Percentiles rank a stretch among this genome's conserved stretches.
Conservation (phyloP, 2,888 invertebrate species). For the Agonopterix heracliana region DNA sequence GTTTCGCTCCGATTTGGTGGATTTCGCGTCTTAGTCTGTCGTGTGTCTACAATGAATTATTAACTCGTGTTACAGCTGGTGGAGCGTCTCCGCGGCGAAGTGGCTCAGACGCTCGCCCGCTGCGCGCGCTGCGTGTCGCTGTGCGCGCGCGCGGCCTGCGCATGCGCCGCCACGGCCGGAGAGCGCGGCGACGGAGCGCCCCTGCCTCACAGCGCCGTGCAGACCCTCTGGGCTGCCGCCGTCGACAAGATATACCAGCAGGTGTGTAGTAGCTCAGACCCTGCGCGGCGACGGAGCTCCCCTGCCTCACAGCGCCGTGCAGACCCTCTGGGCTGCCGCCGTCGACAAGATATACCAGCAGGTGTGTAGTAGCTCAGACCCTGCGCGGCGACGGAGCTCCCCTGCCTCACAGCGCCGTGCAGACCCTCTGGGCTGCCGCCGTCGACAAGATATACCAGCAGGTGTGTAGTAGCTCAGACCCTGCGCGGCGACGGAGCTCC, state of each 20-base stretch:
- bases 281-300: constrained; percentile 58
- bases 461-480: too few relatives aligned
- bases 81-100: constrained; percentile 50
- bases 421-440: constrained; percentile 68
- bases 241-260: constrained; percentile 79
- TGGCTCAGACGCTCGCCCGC: constrained; percentile 35
- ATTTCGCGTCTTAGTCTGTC: too few relatives aligned
- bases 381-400: constrained; percentile 58
- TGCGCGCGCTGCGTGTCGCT: constrained; percentile 47
- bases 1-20: too few relatives aligned
- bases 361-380: too few relatives aligned
- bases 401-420: constrained; percentile 38
- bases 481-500: constrained; percentile 58
- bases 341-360: constrained; percentile 79
- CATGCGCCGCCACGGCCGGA: constrained; percentile 57
- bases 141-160: constrained; percentile 52
- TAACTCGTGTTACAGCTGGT: constrained; percentile 35
- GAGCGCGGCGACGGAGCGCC: constrained; percentile 60
- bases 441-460: constrained; percentile 79
- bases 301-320: constrained; percentile 38
- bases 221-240: constrained; percentile 68
- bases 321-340: constrained; percentile 68
- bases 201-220: constrained; percentile 38
- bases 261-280: too few relatives aligned
- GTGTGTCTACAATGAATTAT: too few relatives aligned